Evolutionary conservation across 2,797 vertebrate species (phyloP), one percentile per base, ranked within the genome.

Genomic region (Oryzias sinensis): DNA sequence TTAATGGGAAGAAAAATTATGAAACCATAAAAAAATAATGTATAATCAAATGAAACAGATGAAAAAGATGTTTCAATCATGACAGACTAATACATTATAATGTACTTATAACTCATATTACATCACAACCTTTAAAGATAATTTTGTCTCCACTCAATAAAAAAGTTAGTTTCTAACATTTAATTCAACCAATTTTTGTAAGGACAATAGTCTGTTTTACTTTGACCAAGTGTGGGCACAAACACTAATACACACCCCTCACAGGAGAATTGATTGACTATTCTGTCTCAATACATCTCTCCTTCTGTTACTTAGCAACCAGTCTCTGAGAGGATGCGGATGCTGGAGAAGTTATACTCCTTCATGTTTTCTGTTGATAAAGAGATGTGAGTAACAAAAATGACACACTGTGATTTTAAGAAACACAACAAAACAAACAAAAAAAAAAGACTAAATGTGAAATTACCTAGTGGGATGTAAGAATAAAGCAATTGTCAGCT

Each of bases 271-370:
- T 91, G 91, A 93, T 92, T 87, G 87, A 89, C 89, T 88, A 84
- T 89, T 90, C 85, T 74, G 79, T 90, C 88, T 91, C 87, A 90
- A 90, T 91, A 89, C 89, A 91, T 91, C 89, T 91, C 88, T 89
- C 81, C 81, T 86, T 91, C 89, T 91, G 92, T 92, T 91, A 88
- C 91, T 91, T 89, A 92, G 91, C 91, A 93, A 93, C 92, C 81
- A 20, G 80, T 56, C 81, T 81, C 80, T 80, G 75, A 71, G 85
- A 87, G 83, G 82, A 87, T 84, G 83, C 76, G 74, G 85, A 89
- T 76, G 78, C 80, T 66, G 75, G 64, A 77, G 72, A 87, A 89
- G 83, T 91, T 90, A 72, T 82, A 83, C 78, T 83, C 59, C 70
- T 79, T 58, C 73, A 79, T 75, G 78, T 82, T 83, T 86, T 86